Conservation (phyloP, 2,113 vertebrate genomes). For the Formicarius rufipectus region DNA sequence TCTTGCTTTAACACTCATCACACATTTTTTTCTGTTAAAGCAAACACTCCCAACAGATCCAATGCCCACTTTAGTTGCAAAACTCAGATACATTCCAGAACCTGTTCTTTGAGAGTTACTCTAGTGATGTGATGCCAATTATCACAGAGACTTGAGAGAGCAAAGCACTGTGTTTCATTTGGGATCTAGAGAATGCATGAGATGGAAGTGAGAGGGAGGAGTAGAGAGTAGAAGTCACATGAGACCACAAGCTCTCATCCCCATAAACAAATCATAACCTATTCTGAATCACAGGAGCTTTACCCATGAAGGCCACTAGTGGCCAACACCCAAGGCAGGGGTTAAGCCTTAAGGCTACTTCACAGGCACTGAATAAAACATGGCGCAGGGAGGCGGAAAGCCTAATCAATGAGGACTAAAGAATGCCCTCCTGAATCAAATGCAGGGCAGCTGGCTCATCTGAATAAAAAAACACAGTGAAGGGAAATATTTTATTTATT, state of each 20-base stretch:
- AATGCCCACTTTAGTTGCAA: background rate
- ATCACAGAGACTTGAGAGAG: background rate
- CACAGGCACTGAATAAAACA: background rate
- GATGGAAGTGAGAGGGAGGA: background rate
- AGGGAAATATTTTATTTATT: background rate
- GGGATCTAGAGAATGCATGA: background rate
- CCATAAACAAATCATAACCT: background rate
- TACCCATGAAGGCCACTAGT: background rate
- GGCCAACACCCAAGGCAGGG: background rate
- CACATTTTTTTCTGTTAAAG: background rate
- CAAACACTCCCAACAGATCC: background rate
- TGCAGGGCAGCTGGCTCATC: background rate
- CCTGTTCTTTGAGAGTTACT: background rate
- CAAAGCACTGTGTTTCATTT: background rate
- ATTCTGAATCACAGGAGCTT: background rate
- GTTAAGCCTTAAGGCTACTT: background rate
- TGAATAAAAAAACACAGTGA: background rate
- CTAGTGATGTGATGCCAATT: background rate
- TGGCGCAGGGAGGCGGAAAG: background rate
- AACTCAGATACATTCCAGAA: background rate
- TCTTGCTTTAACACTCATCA: background rate
- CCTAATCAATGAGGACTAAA: background rate
- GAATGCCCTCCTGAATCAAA: background rate
- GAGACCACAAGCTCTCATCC: background rate
- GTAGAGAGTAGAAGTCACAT: background rate